Evolutionary conservation across 2,888 invertebrate genomes (phyloP), one percentile per base, ranked within the genome.

Genomic region (Geotrupes spiniger): DNA sequence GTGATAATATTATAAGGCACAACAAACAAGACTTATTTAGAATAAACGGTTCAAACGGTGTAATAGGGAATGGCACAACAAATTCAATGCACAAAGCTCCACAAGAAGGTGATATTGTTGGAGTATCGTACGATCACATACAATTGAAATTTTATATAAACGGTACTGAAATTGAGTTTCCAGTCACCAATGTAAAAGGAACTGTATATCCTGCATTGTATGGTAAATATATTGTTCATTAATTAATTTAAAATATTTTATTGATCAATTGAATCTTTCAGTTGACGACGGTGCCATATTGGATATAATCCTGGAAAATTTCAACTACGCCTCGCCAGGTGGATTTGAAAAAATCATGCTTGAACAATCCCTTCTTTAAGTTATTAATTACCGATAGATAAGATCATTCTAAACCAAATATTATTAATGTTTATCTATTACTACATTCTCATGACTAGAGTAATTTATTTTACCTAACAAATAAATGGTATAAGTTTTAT

Each of bases 241-340:
- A 21, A 21, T n/a, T n/a, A 21, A 21, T 21, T 21, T 21, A n/a
- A n/a, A n/a, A n/a, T n/a, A n/a, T n/a, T n/a, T n/a, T n/a, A n/a
- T n/a, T n/a, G n/a, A n/a, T n/a, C n/a, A n/a, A n/a, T n/a, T n/a
- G n/a, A n/a, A n/a, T 57, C 62, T 83, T 83, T 48, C 77, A 93
- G 97, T 98, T 65, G 97, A 97, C 66, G 95, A 97, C 71, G 97
- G 97, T 58, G 97, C 98, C 17, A 96, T 98, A 61, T 72, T 99
- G 75, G 99, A 99, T 74, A 86, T 96, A 56, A 87, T 93, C 64
- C 83, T 98, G 71, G 91, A 92, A 61, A 89, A 89, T 68, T 96
- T 97, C 71, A 81, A 84, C 57, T 86, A 89, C 68, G 81, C 86
- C 0, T 87, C 90, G 27, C 90, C 92, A 0, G 77, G 83, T 41